Percentiles rank a stretch among this genome's conserved stretches.
These are phyloP conservation scores for Aquatica leii DNA, from an alignment of 2,888 invertebrate genomes.

Conservation along the genomic window DNA sequence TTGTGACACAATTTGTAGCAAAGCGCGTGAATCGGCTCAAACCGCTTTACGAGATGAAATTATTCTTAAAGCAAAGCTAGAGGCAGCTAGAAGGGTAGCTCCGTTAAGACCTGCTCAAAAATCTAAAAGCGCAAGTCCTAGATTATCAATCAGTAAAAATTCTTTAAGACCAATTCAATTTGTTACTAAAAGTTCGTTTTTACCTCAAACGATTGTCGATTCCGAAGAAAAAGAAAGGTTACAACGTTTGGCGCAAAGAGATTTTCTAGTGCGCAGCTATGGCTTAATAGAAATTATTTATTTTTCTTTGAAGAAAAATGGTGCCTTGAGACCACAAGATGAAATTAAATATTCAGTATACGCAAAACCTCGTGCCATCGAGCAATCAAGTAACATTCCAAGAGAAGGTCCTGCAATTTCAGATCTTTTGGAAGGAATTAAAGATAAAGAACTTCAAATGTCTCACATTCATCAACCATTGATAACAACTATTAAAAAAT, in stretches of 20 bases:
- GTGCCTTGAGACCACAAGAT: constrained; percentile 70
- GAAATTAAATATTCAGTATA: constrained; percentile 72
- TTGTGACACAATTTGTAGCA: constrained; percentile 78
- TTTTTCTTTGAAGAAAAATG: constrained; percentile 73
- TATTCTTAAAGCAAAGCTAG: constrained; percentile 67
- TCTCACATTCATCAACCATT: constrained; percentile 16
- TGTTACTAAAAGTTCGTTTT: constrained; percentile 62
- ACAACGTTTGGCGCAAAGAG: constrained; percentile 71
- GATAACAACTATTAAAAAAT: not conserved
- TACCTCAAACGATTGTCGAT: constrained; percentile 72
- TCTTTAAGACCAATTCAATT: constrained; percentile 32
- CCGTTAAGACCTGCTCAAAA: constrained; percentile 38
- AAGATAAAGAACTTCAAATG: constrained; percentile 22
- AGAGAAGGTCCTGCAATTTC: constrained; percentile 52
- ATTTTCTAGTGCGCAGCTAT: constrained; percentile 74
- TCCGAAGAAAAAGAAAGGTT: constrained; percentile 77
- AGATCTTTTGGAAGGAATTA: constrained; percentile 55
- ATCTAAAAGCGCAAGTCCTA: constrained; percentile 36
- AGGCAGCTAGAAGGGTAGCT: constrained; percentile 65
- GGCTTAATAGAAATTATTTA: constrained; percentile 75
- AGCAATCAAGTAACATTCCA: constrained; percentile 44
- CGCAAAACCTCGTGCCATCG: constrained; percentile 55
- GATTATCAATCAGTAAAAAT: constrained; percentile 14
- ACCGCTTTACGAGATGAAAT: constrained; percentile 75
- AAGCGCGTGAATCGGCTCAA: constrained; percentile 79